These are phyloP conservation scores for Chloroceryle aenea DNA, from an alignment of 2,113 vertebrate genomes.

Conservation along the genomic window DNA sequence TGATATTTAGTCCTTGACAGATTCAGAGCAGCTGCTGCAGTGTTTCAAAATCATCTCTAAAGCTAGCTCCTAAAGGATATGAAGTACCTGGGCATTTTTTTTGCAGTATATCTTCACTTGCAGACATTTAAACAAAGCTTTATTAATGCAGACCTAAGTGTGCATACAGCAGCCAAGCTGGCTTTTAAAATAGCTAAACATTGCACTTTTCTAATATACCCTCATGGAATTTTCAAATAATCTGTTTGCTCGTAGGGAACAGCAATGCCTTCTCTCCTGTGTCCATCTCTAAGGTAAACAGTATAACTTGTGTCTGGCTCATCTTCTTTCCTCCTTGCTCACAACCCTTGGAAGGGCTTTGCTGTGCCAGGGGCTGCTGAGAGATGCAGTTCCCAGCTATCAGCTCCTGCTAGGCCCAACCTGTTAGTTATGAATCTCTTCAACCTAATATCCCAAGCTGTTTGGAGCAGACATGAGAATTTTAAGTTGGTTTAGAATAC, in stretches of 20 bases:
- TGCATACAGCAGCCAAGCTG: background rate
- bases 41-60: background rate
- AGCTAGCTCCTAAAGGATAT: background rate
- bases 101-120: background rate
- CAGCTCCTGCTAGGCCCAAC: background rate
- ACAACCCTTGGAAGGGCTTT: rapidly evolving
- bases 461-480: rapidly evolving
- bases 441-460: background rate
- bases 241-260: background rate
- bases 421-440: background rate
- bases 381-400: rapidly evolving
- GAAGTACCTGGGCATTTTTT: background rate
- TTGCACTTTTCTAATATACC: background rate
- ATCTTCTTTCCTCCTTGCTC: background rate
- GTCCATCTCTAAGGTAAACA: rapidly evolving
- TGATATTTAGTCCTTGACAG: background rate
- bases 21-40: background rate
- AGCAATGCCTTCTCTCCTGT: background rate
- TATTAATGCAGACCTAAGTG: background rate
- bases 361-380: background rate
- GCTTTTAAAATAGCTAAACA: background rate
- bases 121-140: background rate
- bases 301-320: rapidly evolving
- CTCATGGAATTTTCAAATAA: background rate
- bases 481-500: background rate